phyloP scores from a whole-genome alignment of 2,888 invertebrate species.

The Megalurothrips usitatus region DNA sequence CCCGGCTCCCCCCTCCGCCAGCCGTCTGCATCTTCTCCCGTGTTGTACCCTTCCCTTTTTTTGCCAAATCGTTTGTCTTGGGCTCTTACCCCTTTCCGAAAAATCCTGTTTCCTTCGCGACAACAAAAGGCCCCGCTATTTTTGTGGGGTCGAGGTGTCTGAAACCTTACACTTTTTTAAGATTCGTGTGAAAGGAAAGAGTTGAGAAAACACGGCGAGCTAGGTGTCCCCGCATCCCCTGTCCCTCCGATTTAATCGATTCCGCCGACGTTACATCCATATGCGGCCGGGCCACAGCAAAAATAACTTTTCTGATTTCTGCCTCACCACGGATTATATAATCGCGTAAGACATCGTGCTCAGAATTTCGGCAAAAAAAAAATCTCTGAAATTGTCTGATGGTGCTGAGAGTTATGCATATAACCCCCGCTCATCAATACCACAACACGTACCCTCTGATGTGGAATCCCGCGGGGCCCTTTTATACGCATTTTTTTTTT shows the following conservation, averaged over 20 bases:
- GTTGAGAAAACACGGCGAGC: constrained; percentile 9
- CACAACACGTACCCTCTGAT: too few relatives aligned
- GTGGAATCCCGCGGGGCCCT: too few relatives aligned
- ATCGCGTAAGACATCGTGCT: too few relatives aligned
- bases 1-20: neutral
- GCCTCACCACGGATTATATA: too few relatives aligned
- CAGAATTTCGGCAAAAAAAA: too few relatives aligned
- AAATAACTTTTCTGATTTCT: too few relatives aligned
- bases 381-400: too few relatives aligned
- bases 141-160: neutral
- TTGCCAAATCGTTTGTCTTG: constrained; percentile 9
- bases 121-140: constrained; percentile 2
- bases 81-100: neutral
- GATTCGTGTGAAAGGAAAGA: constrained; percentile 20
- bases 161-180: constrained; percentile 7
- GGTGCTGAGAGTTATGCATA: too few relatives aligned
- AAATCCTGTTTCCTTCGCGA: neutral
- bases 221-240: neutral
- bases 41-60: neutral
- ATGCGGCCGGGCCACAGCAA: too few relatives aligned
- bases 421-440: too few relatives aligned
- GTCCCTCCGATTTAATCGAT: neutral
- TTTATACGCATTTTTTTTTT: too few relatives aligned
- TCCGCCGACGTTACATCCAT: too few relatives aligned
- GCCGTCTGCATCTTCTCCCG: neutral